phyloP scores from a whole-genome alignment of 92 coral and sea anemone genomes.

The Epizoanthus scotinus region DNA sequence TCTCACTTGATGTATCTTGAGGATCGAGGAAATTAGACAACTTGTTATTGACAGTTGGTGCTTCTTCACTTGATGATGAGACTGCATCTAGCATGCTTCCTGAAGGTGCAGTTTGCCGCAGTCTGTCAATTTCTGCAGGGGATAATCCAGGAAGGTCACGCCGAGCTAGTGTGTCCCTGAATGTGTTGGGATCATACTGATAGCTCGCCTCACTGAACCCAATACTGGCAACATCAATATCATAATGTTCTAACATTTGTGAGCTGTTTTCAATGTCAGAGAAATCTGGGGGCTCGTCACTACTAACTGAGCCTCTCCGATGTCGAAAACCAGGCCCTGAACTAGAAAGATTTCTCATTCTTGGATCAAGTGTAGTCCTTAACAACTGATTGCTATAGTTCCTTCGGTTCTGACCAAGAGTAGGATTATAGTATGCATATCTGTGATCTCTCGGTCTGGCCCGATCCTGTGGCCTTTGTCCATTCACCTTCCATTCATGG shows the following conservation, averaged over 20 bases:
- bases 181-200: constrained; percentile 83
- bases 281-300: constrained; percentile 85
- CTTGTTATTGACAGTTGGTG: constrained; percentile 71
- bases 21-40: constrained; percentile 81
- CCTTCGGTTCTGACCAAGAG: constrained; percentile 13
- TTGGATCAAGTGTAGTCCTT: constrained; percentile 66
- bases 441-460: constrained; percentile 30
- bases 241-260: constrained; percentile 90
- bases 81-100: constrained; percentile 94
- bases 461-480: background rate
- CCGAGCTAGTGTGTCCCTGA: constrained; percentile 72
- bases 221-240: constrained; percentile 93
- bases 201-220: constrained; percentile 91
- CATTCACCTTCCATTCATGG: background rate
- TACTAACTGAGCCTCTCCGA: constrained; percentile 78
- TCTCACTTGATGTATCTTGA: constrained; percentile 89
- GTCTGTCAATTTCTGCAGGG: constrained; percentile 84
- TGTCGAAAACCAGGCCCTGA: constrained; percentile 59
- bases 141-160: constrained; percentile 81
- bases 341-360: constrained; percentile 59
- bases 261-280: constrained; percentile 88
- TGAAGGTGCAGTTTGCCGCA: constrained; percentile 86
- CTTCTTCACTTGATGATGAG: constrained; percentile 83
- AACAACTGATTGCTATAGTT: constrained; percentile 52
- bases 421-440: constrained; percentile 29